Evolutionary conservation across 2,888 invertebrate genomes (phyloP).

Genomic region (Diadegma fenestrale): DNA sequence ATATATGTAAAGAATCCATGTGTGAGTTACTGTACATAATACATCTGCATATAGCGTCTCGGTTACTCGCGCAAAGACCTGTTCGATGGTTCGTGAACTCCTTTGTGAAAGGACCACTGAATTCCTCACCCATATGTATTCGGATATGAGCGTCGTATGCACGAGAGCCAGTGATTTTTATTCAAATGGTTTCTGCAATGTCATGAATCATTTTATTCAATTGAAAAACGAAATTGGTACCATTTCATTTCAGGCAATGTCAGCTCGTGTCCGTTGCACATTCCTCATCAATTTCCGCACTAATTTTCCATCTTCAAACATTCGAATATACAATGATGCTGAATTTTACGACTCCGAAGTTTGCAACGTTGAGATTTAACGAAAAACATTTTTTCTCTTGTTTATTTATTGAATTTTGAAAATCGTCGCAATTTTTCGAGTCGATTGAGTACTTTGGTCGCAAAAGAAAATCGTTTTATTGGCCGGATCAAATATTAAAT

Average conservation of each 20-base stretch:
- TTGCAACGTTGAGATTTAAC: too few species aligned
- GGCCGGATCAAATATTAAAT: too few species aligned
- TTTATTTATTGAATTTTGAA: too few species aligned
- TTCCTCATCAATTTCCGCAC: neutral
- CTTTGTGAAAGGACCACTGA: conserved; percentile 21
- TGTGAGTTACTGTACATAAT: conserved; percentile 10
- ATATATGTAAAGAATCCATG: conserved; percentile 8
- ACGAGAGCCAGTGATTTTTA: conserved; percentile 34
- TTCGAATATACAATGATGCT: neutral
- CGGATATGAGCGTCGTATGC: conserved; percentile 6
- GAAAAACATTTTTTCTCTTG: too few species aligned
- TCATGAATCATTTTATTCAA: conserved; percentile 35
- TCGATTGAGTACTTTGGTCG: too few species aligned
- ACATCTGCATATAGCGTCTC: conserved; percentile 15
- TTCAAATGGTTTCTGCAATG: conserved; percentile 4
- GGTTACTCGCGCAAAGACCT: conserved; percentile 53
- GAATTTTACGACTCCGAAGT: too few species aligned
- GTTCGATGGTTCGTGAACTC: conserved; percentile 55
- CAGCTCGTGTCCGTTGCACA: neutral
- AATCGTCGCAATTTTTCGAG: too few species aligned
- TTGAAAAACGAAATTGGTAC: neutral
- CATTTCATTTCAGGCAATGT: conserved; percentile 11
- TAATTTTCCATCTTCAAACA: neutral
- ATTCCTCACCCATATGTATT: neutral
- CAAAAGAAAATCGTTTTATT: too few species aligned